Base-by-base conservation (phyloP, 2,888 invertebrate genomes). In the Spilarctia lutea region DNA sequence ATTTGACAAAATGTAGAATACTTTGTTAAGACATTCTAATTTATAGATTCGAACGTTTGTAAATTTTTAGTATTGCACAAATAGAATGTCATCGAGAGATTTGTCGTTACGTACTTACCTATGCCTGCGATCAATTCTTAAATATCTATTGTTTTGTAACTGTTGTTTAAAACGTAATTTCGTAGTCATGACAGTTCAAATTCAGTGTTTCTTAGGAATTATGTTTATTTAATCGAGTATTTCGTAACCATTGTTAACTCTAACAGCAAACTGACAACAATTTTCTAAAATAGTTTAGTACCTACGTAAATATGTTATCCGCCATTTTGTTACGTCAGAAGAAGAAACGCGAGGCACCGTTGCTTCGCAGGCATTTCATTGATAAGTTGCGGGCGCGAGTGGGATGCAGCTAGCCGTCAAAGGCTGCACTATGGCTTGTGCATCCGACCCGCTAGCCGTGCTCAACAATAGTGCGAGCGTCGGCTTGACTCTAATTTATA, bases 321-420 rank as follows among this genome's bases (percentile, higher is more conserved):
- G 94, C 94, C 94, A 94, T 94, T 91, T 94, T 94, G 92, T 94
- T 91, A 94, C 94, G 93, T 94, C 94, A 94, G 89, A 88, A 86
- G 84, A 89, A 91, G 91, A 90, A 93, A 91, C 93, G 92, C 91
- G 91, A 92, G 91, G 92, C 92, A 92, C 92, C 92, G 93, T 91
- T 91, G 88, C 83, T 87, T 81, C 88, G 88, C 87, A 92, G 92
- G 93, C 92, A 94, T 94, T 94, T 93, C 94, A 95, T 94, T 95
- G 95, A 95, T 94, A 94, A 94, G 88, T 93, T 87, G 91, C 86
- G 89, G 88, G 90, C 91, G 92, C 86, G 93, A 93, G 92, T 89
- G 91, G 93, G 94, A 94, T 91, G 91, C 90, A 91, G 87, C 91
- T 92, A 92, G 86, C 80, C 77, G 81, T 83, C 86, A 83, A 86